Percentiles rank a stretch among this genome's conserved stretches.
phyloP scores from a whole-genome alignment of 2,797 vertebrate species.

The Sorex maritimensis region DNA sequence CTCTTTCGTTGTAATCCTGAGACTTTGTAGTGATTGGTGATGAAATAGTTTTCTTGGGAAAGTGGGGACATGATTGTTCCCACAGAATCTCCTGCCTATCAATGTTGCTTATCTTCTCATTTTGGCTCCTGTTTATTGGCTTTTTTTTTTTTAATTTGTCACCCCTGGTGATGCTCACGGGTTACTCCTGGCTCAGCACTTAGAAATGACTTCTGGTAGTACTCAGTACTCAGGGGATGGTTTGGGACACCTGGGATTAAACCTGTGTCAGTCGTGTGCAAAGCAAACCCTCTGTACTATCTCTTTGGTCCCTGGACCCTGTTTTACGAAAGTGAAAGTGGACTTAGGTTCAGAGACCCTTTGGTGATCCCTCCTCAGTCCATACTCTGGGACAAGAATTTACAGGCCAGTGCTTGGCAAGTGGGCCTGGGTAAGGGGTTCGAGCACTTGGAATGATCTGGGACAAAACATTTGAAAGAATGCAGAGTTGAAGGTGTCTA shows the following conservation, averaged over 20 bases:
- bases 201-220: no score
- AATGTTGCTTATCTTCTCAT: accelerated
- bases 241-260: no score
- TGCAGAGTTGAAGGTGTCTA: background rate
- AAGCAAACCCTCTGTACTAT: no score
- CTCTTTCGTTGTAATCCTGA: background rate
- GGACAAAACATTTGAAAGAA: background rate
- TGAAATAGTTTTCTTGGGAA: background rate
- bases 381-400: background rate
- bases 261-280: no score
- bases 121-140: no score
- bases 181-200: no score
- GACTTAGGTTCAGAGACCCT: background rate
- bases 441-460: background rate
- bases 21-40: accelerated
- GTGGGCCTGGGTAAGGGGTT: no score
- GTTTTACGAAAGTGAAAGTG: accelerated
- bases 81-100: accelerated
- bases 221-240: no score
- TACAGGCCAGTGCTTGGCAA: background rate
- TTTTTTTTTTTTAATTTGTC: no score
- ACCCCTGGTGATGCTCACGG: no score
- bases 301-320: background rate
- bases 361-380: background rate
- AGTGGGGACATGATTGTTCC: accelerated